Base-by-base conservation (phyloP, 2,797 vertebrate species). In the Acipenser transmontanus region DNA sequence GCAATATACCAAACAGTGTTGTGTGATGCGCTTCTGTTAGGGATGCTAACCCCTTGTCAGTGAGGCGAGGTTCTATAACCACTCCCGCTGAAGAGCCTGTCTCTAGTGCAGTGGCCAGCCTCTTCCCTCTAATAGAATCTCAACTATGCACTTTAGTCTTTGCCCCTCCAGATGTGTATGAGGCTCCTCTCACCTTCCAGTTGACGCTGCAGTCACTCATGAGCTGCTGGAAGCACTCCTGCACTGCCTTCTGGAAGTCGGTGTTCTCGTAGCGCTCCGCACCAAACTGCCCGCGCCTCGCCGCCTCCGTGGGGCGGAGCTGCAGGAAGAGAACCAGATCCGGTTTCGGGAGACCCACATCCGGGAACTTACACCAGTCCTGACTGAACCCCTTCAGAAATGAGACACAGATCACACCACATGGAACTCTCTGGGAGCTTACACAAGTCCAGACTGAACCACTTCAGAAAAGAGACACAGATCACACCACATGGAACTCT, bases 241-340 rank as follows among this genome's bases (percentile, higher is more conserved):
- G 82, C 2, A 93, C 96, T 0, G 74, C 79, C 65, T 78, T 71
- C 71, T 99, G 97, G 83, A 98, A 97, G 51, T 63, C 54, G 1
- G 74, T 75, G 1, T 75, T 90, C 78, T 99, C 97, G 0, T 99
- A 99, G 7, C 94, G 82, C 74, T 99, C 97, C 0, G 12, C 68
- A 34, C 97, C 97, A 59, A 89, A 99, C 68, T 90, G 80, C 0
- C 91, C 93, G 63, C 97, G 87, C 4, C 76, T 70, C 0, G 88
- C 88, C 0, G 96, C 95, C 3, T 81, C 85, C 0, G 71, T 74
- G 0, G 88, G 76, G 65, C 69, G 87, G 49, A 98, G 68, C 68
- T 93, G 85, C 7, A 99, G 89, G 66, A 96, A 99, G 69, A 99
- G 77, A 8, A 99, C 91, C 7, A 98, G 80, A 79, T 99, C 97